Evolutionary conservation across 2,113 vertebrate genomes (phyloP), one percentile per base, ranked within the genome.

Genomic region (Hyla sarda): DNA sequence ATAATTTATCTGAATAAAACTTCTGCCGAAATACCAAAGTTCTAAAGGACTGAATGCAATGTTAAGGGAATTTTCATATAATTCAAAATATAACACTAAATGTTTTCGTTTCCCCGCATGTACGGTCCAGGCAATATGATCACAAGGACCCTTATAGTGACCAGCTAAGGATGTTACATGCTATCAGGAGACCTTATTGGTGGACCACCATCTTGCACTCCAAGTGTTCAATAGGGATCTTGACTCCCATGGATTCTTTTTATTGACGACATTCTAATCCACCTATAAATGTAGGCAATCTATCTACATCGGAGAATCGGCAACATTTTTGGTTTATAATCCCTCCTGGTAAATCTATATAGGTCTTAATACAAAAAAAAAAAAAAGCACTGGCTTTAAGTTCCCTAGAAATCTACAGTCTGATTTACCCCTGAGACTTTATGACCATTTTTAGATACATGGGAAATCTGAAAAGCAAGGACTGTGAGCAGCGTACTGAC

Each of bases 381-480:
- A 2, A 34, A 10, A 3, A 69, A 69, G 62, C 28, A 32, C 19
- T 71, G 67, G 9, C 34, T 23, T 19, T 3, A 30, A 32, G 48
- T 77, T 54, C 48, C 74, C 28, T 54, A 48, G 48, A 50, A 54
- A 77, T 52, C 48, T 52, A 9, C 47, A 52, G 3, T 8, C 45
- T 62, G 58, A 16, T 47, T 62, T 23, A 62, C 56, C 21, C 32
- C 34, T 4, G 14, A 81, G 11, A 25, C 12, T 41, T 23, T 2
- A 8, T 47, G 78, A 80, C 78, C 56, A 45, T 81, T 54, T 77
- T 71, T 54, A 65, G 37, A 81, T 81, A 19, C 37, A 65, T 52
- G 28, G 48, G 62, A 52, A 71, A 14, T 16, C 17, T 69, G 80
- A 82, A 12, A 1, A 69, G 47, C 23, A 48, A 69, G 45, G 62